A percentile compares a stretch with the other conserved stretches of the same genome.
Evolutionary conservation across 2,888 invertebrate genomes (phyloP).

Genomic region (Drosophila eohydei): DNA sequence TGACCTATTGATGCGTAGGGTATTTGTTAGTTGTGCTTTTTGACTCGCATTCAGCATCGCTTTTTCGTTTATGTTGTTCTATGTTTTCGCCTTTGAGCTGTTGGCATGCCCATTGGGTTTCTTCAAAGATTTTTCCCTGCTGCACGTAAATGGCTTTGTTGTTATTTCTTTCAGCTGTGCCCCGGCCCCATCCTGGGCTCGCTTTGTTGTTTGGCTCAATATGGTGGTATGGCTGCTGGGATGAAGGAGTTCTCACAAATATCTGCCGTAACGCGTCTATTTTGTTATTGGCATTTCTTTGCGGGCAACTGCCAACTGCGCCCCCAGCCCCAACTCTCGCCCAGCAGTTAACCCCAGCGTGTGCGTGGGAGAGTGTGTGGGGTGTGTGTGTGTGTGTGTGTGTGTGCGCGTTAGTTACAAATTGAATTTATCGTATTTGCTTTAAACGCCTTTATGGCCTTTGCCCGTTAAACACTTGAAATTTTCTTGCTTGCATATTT

Average conservation of each 20-base stretch:
- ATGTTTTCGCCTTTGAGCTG: conserved; percentile 37
- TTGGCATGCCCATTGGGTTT: conserved; percentile 45
- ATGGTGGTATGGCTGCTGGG: conserved; percentile 12
- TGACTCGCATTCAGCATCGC: not conserved
- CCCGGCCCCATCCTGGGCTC: not conserved
- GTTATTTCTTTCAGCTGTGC: conserved; percentile 34
- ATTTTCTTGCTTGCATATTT: conserved; percentile 42
- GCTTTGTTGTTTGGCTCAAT: conserved; percentile 29
- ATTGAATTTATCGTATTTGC: conserved; percentile 74
- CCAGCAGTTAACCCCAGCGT: conserved; percentile 42
- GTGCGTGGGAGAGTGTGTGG: conserved; percentile 13
- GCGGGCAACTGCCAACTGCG: conserved; percentile 21
- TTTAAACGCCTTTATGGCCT: conserved; percentile 60
- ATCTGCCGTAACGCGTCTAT: conserved; percentile 48
- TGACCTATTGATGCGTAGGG: not conserved
- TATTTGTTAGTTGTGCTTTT: not conserved
- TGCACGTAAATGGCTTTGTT: conserved; percentile 62
- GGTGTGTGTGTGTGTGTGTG: conserved; percentile 34
- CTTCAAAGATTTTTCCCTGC: conserved; percentile 53
- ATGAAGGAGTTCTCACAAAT: conserved; percentile 17
- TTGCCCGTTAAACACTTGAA: conserved; percentile 35
- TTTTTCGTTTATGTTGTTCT: conserved; percentile 3
- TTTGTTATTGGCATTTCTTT: conserved; percentile 61
- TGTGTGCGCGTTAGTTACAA: conserved; percentile 55
- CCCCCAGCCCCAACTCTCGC: not conserved